These are phyloP conservation scores for Latrodectus elegans DNA, from an alignment of 2,888 invertebrate species.

Conservation along the genomic window DNA sequence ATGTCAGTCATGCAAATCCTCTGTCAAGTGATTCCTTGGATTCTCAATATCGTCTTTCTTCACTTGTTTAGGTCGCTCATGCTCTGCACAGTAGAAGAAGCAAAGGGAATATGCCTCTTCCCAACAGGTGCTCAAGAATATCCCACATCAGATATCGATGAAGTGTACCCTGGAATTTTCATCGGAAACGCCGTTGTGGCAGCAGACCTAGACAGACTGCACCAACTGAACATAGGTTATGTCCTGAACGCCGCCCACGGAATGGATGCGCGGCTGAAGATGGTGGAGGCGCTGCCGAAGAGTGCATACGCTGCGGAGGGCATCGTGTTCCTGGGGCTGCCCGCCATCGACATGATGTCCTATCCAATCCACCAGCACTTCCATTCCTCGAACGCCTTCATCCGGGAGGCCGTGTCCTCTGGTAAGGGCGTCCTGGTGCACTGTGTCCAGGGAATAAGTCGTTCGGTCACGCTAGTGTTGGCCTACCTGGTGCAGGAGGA, in stretches of 20 bases:
- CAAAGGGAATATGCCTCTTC: constrained; percentile 31
- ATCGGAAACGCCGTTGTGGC: constrained; percentile 39
- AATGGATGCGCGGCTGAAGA: constrained; percentile 12
- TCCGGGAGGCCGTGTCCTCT: constrained; percentile 19
- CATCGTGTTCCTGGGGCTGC: constrained; percentile 39
- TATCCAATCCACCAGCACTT: constrained; percentile 45
- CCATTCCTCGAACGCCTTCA: constrained; percentile 14
- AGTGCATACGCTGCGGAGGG: constrained; percentile 13
- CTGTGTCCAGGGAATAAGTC: constrained; percentile 76
- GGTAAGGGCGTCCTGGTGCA: constrained; percentile 76
- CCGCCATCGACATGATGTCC: constrained; percentile 44
- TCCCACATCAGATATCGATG: constrained; percentile 43
- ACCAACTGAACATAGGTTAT: neutral
- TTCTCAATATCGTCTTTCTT: no score
- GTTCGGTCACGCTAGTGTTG: constrained; percentile 76
- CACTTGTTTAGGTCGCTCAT: neutral
- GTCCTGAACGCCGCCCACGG: constrained; percentile 58
- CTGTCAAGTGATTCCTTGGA: no score
- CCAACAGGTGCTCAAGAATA: constrained; percentile 34
- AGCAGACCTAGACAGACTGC: constrained; percentile 14
- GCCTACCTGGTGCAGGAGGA: constrained; percentile 76
- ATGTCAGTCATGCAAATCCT: no score
- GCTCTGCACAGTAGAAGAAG: constrained; percentile 37
- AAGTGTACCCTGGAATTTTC: constrained; percentile 52
- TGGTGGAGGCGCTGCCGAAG: constrained; percentile 11